phyloP scores from a whole-genome alignment of 2,113 vertebrate genomes.

The Gallinago jamesoni region DNA sequence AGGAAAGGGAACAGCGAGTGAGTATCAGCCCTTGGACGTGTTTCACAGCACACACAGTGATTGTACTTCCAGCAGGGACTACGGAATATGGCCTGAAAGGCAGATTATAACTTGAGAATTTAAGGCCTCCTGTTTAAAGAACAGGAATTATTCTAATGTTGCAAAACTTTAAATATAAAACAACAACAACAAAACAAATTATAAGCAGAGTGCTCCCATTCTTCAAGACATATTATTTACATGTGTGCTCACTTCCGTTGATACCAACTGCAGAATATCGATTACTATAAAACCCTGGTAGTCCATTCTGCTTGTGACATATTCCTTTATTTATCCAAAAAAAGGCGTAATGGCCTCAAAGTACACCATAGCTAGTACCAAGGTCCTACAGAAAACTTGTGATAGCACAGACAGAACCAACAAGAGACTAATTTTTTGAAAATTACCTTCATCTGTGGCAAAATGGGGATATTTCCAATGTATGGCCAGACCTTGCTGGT shows the following conservation, averaged over 20 bases:
- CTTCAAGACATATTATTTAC: background rate
- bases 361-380: background rate
- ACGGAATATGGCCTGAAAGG: background rate
- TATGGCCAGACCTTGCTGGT: background rate
- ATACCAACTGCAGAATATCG: background rate
- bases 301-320: background rate
- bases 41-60: background rate
- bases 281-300: background rate
- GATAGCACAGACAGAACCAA: background rate
- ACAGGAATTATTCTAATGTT: background rate
- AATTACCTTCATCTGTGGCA: background rate
- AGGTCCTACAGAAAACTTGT: fast-evolving
- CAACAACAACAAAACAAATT: background rate
- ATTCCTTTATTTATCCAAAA: background rate
- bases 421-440: background rate
- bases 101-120: background rate
- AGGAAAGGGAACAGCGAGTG: constrained; percentile 41
- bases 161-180: background rate
- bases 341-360: background rate
- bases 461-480: background rate
- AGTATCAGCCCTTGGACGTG: background rate
- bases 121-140: background rate
- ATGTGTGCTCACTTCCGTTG: background rate
- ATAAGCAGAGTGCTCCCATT: background rate
- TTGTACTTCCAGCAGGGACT: background rate